Evolutionary conservation across 1,140 invertebrate genomes (phyloP), one percentile per base, ranked within the genome.

Genomic region (Oryzaephilus surinamensis): DNA sequence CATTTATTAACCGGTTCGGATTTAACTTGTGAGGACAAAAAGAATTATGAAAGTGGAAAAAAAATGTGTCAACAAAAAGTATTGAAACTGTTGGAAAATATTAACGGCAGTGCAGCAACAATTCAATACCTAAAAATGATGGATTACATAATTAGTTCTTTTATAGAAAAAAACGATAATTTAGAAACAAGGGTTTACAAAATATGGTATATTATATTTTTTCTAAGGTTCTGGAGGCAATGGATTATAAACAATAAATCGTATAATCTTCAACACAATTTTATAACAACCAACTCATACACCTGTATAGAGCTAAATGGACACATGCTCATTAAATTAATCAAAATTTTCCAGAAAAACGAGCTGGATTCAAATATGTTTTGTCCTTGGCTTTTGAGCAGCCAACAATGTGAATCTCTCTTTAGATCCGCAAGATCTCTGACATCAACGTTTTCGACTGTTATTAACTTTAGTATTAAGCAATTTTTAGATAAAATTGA

Each of bases 301-400:
- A 32, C 30, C 2, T 32, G 31, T 27, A 27, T 40, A 3, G 23
- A 40, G 14, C 13, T 40, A 24, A 40, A 40, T 40, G 38, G 6
- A 16, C 38, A 40, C 20, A 18, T 4, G 6, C 20, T 40, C 14
- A 10, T 40, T n/a, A 6, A 26, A 27, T 15, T 40, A 11, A 13
- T 40, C 4, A 27, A 24, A 32, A 26, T 12, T 13, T 30, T 38
- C 4, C 6, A 19, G 16, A 12, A 35, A 8, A 20, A 24, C 8
- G 24, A 6, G 14, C n/a, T 28, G 6, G 13, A 28, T 18, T 8
- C 0, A 17, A 19, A 30, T n/a, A n/a, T 38, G 11, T 30, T 29
- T 30, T 21, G 7, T 11, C 36, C 36, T n/a, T 30, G 26, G 18
- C 15, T 29, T 5, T 14, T 27, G 2, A 38, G 36, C 16, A 38